A percentile compares a stretch with the other conserved stretches of the same genome.
Evolutionary conservation across 2,113 vertebrate genomes (phyloP).

Genomic region (Dolichallabes microphthalmus): DNA sequence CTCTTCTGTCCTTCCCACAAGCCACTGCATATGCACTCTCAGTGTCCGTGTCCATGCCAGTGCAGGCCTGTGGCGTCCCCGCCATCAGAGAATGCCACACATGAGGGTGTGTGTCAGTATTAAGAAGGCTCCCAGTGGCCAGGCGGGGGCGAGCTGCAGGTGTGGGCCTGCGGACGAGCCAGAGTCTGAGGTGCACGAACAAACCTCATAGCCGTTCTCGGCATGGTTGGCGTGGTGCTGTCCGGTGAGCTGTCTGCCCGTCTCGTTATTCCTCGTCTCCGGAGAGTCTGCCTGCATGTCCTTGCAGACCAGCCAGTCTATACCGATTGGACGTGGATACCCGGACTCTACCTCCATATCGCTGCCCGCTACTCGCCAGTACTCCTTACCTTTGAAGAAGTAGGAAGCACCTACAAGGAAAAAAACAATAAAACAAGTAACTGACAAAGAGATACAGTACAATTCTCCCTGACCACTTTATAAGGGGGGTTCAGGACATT

Average conservation of each 20-base stretch:
- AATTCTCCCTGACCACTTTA: not conserved
- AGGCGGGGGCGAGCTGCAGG: constrained; percentile 47
- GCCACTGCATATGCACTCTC: constrained; percentile 27
- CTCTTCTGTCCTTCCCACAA: constrained; percentile 36
- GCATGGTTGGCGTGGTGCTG: constrained; percentile 76
- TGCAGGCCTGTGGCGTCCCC: constrained; percentile 42
- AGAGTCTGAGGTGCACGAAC: constrained; percentile 82
- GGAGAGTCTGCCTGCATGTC: constrained; percentile 80
- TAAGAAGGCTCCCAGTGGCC: constrained; percentile 66
- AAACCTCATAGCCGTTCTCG: constrained; percentile 83
- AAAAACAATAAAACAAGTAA: constrained; percentile 9
- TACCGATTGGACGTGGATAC: constrained; percentile 82
- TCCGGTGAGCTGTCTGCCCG: constrained; percentile 67
- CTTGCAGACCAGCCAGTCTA: constrained; percentile 90
- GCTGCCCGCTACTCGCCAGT: constrained; percentile 87
- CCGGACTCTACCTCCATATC: constrained; percentile 81
- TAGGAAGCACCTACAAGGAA: constrained; percentile 82
- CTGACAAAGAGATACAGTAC: constrained; percentile 16
- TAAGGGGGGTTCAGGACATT: too few relatives aligned
- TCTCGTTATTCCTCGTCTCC: constrained; percentile 62
- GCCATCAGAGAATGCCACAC: constrained; percentile 70
- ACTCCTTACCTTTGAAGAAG: constrained; percentile 92
- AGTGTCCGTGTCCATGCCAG: constrained; percentile 29
- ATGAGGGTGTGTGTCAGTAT: constrained; percentile 58
- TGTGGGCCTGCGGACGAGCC: constrained; percentile 46